These are phyloP conservation scores for Microtus richardsoni DNA, from an alignment of 2,113 vertebrate species.

Conservation along the genomic window DNA sequence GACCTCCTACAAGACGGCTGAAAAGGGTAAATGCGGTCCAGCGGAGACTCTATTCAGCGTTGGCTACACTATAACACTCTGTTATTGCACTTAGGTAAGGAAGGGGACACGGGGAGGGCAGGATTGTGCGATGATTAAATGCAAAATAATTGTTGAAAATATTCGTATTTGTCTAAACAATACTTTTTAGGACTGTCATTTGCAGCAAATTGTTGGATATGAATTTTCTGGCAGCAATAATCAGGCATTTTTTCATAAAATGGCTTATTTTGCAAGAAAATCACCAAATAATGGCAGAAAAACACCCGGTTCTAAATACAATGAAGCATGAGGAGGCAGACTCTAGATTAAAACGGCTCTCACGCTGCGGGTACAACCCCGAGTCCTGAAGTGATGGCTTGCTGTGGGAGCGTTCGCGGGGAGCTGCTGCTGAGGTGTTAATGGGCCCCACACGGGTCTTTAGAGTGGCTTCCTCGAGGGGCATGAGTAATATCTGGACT, in stretches of 20 bases:
- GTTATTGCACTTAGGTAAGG: slow-evolving; percentile 33
- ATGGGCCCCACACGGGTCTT: slow-evolving; percentile 62
- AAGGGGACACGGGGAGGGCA: not conserved
- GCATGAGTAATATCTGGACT: slow-evolving; percentile 55
- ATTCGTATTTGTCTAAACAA: slow-evolving; percentile 73
- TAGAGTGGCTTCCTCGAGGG: slow-evolving; percentile 57
- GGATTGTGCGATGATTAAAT: slow-evolving; percentile 57
- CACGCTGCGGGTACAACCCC: not conserved
- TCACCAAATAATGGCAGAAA: slow-evolving; percentile 76
- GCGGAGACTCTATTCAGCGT: not conserved
- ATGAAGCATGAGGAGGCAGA: slow-evolving; percentile 73
- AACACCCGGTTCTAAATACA: slow-evolving; percentile 75
- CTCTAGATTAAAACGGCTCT: slow-evolving; percentile 61
- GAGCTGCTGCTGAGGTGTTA: slow-evolving; percentile 75
- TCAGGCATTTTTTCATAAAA: slow-evolving; percentile 76
- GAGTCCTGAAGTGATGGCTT: slow-evolving; percentile 61
- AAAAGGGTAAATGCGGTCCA: slow-evolving; percentile 36
- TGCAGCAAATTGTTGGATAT: slow-evolving; percentile 76
- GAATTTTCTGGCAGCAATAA: slow-evolving; percentile 76
- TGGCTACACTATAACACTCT: slow-evolving; percentile 41
- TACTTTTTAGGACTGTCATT: slow-evolving; percentile 71
- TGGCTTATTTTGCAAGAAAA: slow-evolving; percentile 82
- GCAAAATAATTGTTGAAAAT: slow-evolving; percentile 43
- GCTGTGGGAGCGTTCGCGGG: slow-evolving; percentile 41
- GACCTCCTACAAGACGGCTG: slow-evolving; percentile 3